Base-by-base conservation (phyloP, 2,888 invertebrate genomes). In the Platycheirus albimanus region DNA sequence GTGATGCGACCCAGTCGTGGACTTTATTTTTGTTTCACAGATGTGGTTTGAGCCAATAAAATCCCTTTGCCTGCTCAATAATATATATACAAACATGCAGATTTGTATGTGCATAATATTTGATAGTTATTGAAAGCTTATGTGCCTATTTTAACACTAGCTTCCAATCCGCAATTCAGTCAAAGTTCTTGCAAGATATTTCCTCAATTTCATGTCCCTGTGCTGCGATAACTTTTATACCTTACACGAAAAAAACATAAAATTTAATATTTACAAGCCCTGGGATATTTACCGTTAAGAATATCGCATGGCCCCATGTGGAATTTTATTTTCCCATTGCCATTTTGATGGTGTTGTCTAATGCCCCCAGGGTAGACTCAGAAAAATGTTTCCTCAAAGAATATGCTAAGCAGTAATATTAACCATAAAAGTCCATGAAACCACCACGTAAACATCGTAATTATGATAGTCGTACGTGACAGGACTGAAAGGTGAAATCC, bases 381-480 rank as follows among this genome's bases (percentile, higher is more conserved):
- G 49, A 58, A 72, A 79, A 74, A 74, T 51, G 56, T 64, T 80
- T 56, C 69, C 41, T 47, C 69, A 64, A 36, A 67, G 41, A 63
- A 47, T 49, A 56, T 54, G 67, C 28, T 64, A 61, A 43, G 61
- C 70, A 75, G 66, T 80, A 75, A 80, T 75, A 76, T 80, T 80
- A 75, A 66, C 75, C 75, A 80, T 70, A 80, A 75, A 70, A 75
- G 64, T 64, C 63, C 80, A 70, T 79, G 72, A 74, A 70, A 56
- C 49, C 43, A 43, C 56, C 69, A 49, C 58, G 24, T 58, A 70
- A 66, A 56, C 70, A 56, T 70, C 70, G 76, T 76, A 80, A 80
- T 75, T 75, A 80, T 76, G 76, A 80, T 66, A 58, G 49, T 36
- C 58, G 51, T 76, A 80, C 80, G 80, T 80, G 80, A 75, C 76